phyloP scores from a whole-genome alignment of 2,113 vertebrate species.

The Pholis gunnellus region DNA sequence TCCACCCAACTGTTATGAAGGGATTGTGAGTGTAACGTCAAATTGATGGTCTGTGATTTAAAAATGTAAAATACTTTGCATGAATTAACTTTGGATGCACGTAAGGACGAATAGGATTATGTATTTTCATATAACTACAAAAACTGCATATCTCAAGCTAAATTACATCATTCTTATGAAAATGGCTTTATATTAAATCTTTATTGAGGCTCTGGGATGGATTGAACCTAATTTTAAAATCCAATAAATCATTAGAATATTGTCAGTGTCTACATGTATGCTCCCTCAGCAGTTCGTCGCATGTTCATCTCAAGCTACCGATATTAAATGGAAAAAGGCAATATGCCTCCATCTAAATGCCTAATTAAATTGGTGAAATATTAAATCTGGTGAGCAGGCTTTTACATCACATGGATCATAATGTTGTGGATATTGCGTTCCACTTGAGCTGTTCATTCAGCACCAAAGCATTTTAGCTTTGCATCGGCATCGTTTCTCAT shows the following conservation, averaged over 20 bases:
- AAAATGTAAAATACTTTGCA: neutral
- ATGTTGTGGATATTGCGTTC: neutral
- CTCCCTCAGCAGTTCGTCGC: neutral
- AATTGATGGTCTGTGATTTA: neutral
- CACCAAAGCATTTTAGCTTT: neutral
- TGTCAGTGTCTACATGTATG: neutral
- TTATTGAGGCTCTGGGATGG: neutral
- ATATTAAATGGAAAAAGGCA: slow-evolving; percentile 12
- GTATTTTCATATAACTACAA: neutral
- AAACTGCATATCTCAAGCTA: neutral
- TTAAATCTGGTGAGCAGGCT: neutral
- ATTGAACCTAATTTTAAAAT: slow-evolving; percentile 15
- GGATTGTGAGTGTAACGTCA: neutral
- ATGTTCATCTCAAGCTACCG: neutral
- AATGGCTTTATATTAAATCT: neutral
- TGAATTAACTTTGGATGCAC: neutral
- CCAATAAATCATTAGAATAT: slow-evolving; percentile 22
- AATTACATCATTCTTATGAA: neutral
- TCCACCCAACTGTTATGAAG: neutral
- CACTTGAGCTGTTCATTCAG: slow-evolving; percentile 1
- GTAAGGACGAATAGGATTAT: neutral
- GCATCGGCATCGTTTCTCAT: neutral
- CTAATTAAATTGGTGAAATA: slow-evolving; percentile 21
- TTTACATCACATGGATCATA: neutral
- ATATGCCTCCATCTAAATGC: slow-evolving; percentile 13